Evolutionary conservation across 2,797 vertebrate genomes (phyloP).

Genomic region (Melanotaenia pygmaea): DNA sequence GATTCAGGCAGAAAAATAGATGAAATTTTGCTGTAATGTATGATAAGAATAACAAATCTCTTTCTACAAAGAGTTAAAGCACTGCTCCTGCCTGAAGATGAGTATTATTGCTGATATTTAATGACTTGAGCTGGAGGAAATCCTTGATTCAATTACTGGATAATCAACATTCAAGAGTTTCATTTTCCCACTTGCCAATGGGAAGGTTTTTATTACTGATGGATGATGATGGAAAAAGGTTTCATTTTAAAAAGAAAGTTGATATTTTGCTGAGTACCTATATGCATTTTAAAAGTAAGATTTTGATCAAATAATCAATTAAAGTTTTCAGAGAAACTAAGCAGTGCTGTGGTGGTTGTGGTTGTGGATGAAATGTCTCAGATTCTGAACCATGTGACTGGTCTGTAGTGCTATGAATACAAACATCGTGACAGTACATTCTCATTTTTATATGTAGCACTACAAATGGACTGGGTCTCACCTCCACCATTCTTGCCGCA

Average conservation of each 20-base stretch:
- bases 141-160: slow-evolving; percentile 10
- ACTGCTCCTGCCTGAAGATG: background rate
- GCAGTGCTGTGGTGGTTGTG: too few relatives aligned
- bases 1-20: background rate
- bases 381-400: too few relatives aligned
- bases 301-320: slow-evolving; percentile 1
- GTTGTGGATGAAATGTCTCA: too few relatives aligned
- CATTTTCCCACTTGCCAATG: background rate
- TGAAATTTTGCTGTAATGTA: background rate
- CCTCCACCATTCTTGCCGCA: slow-evolving; percentile 95
- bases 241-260: background rate
- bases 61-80: slow-evolving; percentile 8
- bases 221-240: slow-evolving; percentile 9
- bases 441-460: background rate
- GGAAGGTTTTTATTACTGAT: slow-evolving; percentile 3
- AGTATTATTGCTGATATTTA: slow-evolving; percentile 7
- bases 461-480: slow-evolving; percentile 59
- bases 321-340: too few relatives aligned
- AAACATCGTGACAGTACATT: background rate
- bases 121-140: slow-evolving; percentile 11
- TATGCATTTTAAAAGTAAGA: background rate
- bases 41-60: background rate
- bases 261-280: background rate
- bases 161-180: background rate
- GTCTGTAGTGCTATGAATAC: background rate